Evolutionary conservation across 2,113 vertebrate genomes (phyloP).

Genomic region (Elaphurus davidianus): DNA sequence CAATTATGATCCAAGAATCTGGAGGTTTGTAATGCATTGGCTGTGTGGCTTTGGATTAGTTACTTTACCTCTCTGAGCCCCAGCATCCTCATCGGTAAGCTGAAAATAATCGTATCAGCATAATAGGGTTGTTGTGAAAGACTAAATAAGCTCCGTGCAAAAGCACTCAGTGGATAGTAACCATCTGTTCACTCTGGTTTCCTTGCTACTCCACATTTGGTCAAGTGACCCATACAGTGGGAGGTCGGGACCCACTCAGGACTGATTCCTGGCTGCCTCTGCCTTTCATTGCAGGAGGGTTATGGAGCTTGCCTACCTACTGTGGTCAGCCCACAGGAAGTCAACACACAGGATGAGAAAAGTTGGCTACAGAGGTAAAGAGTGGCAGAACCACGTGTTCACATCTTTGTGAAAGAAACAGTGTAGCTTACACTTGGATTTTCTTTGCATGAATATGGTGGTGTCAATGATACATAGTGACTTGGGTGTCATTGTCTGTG

Average conservation of each 20-base stretch:
- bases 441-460: not conserved
- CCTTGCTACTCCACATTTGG: fast-evolving
- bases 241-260: not conserved
- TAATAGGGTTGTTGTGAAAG: not conserved
- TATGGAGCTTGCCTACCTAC: fast-evolving
- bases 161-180: not conserved
- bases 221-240: not conserved
- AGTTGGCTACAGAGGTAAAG: not conserved
- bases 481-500: not conserved
- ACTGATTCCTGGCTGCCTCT: not conserved
- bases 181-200: not conserved
- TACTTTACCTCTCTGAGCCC: not conserved
- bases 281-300: not conserved
- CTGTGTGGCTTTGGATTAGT: not conserved
- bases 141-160: not conserved
- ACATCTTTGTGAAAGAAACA: not conserved
- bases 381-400: not conserved
- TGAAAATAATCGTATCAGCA: not conserved
- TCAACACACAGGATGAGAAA: no score
- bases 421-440: not conserved
- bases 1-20: not conserved
- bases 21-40: not conserved
- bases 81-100: not conserved
- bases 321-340: not conserved
- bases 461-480: not conserved